Evolutionary conservation across 2,888 invertebrate species (phyloP).

Genomic region (Cataglyphis cursor): DNA sequence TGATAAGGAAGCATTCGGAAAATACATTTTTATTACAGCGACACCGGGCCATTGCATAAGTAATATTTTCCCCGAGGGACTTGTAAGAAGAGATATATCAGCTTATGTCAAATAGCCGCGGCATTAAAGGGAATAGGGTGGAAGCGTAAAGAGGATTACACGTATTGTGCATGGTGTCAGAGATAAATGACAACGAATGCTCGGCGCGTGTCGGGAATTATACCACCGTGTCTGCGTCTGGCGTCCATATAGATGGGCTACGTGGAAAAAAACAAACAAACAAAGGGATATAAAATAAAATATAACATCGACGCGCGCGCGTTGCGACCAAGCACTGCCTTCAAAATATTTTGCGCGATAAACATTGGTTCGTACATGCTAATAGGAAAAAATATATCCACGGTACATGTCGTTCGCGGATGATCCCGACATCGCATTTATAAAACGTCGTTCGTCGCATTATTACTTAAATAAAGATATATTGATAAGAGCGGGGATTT

Average conservation of each 20-base stretch:
- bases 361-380: slow-evolving; percentile 15
- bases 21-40: slow-evolving; percentile 37
- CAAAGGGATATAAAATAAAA: slow-evolving; percentile 36
- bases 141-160: slow-evolving; percentile 73
- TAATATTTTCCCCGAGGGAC: slow-evolving; percentile 52
- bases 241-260: slow-evolving; percentile 63
- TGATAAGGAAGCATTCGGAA: not conserved
- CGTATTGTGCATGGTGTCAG: slow-evolving; percentile 75
- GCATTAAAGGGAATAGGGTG: slow-evolving; percentile 71
- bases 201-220: slow-evolving; percentile 71
- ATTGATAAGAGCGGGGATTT: slow-evolving; percentile 10
- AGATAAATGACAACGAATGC: slow-evolving; percentile 76
- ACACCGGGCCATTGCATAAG: slow-evolving; percentile 46
- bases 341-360: slow-evolving; percentile 29
- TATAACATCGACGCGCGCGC: slow-evolving; percentile 19
- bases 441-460: slow-evolving; percentile 4
- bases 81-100: slow-evolving; percentile 60
- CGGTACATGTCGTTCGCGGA: slow-evolving; percentile 7
- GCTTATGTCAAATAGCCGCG: slow-evolving; percentile 67
- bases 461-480: slow-evolving; percentile 32
- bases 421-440: slow-evolving; percentile 19
- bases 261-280: not conserved
- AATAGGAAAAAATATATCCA: slow-evolving; percentile 41
- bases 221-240: slow-evolving; percentile 66
- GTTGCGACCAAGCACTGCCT: slow-evolving; percentile 14